Conservation (phyloP, 2,888 invertebrate species). For the Barypeithes pellucidus region DNA sequence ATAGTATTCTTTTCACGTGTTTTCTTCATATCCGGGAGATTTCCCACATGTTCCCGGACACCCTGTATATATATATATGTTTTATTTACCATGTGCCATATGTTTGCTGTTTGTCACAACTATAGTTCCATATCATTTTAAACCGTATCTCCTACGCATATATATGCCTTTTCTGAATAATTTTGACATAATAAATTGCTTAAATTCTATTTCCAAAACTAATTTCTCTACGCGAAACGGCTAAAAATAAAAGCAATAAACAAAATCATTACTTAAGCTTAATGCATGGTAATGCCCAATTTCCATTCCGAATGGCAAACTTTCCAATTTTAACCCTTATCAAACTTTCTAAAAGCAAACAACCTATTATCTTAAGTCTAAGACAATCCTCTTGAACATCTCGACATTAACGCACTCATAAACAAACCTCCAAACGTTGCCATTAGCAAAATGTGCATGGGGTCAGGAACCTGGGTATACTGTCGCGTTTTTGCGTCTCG, state of each 20-base stretch:
- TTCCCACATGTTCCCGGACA: too few species aligned
- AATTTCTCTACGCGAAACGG: background rate
- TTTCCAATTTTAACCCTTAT: constrained; percentile 41
- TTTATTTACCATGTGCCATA: too few species aligned
- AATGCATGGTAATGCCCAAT: constrained; percentile 21
- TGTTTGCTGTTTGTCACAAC: too few species aligned
- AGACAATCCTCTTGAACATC: constrained; percentile 53
- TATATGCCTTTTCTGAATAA: too few species aligned
- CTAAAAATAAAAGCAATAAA: background rate
- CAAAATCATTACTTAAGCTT: constrained; percentile 4
- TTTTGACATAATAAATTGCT: too few species aligned
- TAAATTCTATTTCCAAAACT: background rate
- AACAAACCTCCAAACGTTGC: constrained; percentile 51
- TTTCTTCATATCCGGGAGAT: too few species aligned
- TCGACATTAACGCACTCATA: constrained; percentile 54
- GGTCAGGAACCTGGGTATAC: constrained; percentile 42
- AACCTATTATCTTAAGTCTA: constrained; percentile 50
- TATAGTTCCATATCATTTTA: too few species aligned
- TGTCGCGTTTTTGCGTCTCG: constrained; percentile 40
- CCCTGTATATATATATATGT: too few species aligned
- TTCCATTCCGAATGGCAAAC: constrained; percentile 25
- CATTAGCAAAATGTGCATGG: constrained; percentile 49
- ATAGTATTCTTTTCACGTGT: too few species aligned
- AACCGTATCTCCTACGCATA: too few species aligned
- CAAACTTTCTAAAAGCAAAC: constrained; percentile 47